phyloP scores from a whole-genome alignment of 92 coral and sea anemone species.

The Muricea muricata region DNA sequence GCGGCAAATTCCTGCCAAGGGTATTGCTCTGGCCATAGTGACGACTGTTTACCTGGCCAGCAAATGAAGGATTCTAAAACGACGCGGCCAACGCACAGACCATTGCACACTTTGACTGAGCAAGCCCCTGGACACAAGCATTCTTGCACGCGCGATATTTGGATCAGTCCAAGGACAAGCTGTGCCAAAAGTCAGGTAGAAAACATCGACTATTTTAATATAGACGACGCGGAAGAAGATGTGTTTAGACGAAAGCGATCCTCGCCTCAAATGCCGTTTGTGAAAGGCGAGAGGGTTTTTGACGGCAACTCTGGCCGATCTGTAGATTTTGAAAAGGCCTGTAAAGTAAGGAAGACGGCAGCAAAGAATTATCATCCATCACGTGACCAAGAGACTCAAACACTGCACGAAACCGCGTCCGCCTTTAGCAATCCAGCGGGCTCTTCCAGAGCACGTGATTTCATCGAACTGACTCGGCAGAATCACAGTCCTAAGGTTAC shows the following conservation, averaged over 20 bases:
- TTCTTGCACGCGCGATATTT: slow-evolving; percentile 21
- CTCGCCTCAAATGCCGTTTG: slow-evolving; percentile 33
- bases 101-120: background rate
- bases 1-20: slow-evolving; percentile 23
- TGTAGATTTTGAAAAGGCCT: slow-evolving; percentile 8
- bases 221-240: slow-evolving; percentile 7
- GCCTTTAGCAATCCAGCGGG: slow-evolving; percentile 17
- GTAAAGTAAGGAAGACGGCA: slow-evolving; percentile 7
- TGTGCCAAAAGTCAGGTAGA: background rate
- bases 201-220: background rate
- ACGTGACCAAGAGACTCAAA: slow-evolving; percentile 48
- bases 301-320: background rate
- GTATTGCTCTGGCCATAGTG: slow-evolving; percentile 36
- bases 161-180: slow-evolving; percentile 25
- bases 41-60: background rate
- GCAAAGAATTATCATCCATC: slow-evolving; percentile 10
- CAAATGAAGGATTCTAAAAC: background rate
- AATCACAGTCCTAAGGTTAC: slow-evolving; percentile 32
- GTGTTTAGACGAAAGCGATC: background rate
- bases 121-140: background rate
- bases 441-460: background rate
- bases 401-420: slow-evolving; percentile 27
- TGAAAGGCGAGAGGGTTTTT: slow-evolving; percentile 13
- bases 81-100: background rate
- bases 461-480: background rate